A percentile compares a stretch with the other conserved stretches of the same genome.
Evolutionary conservation across 2,797 vertebrate genomes (phyloP).

Genomic region (Xenopus petersii): DNA sequence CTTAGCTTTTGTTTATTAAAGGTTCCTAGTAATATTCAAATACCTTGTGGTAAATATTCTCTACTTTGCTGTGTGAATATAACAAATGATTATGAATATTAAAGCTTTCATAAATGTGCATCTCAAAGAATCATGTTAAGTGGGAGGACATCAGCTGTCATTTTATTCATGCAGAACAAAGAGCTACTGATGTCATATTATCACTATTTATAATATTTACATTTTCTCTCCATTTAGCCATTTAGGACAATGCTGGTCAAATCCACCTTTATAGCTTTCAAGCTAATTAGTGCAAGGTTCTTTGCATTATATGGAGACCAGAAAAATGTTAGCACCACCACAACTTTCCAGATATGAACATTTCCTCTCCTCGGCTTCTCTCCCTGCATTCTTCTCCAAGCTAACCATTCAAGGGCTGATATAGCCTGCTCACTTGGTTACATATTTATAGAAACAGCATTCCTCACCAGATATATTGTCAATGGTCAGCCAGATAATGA

Average conservation of each 20-base stretch:
- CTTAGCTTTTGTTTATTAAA: background rate
- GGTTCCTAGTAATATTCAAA: background rate
- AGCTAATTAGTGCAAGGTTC: too few relatives aligned
- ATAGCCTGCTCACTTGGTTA: too few relatives aligned
- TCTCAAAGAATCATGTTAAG: conserved; percentile 4
- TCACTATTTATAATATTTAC: conserved; percentile 16
- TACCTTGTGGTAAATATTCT: background rate
- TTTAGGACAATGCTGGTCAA: conserved; percentile 3
- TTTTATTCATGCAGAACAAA: background rate
- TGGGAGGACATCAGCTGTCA: conserved; percentile 40
- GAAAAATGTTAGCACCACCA: too few relatives aligned
- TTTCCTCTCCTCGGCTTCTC: too few relatives aligned
- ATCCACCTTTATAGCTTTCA: too few relatives aligned
- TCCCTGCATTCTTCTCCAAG: too few relatives aligned
- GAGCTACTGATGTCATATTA: conserved; percentile 22
- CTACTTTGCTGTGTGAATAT: background rate
- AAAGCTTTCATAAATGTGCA: conserved; percentile 14
- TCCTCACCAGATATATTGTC: too few relatives aligned
- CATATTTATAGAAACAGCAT: too few relatives aligned
- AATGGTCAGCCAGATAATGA: too few relatives aligned
- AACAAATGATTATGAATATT: conserved; percentile 13
- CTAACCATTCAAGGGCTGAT: too few relatives aligned
- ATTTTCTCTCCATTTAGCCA: conserved; percentile 14
- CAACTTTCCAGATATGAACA: too few relatives aligned
- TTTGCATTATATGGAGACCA: too few relatives aligned